Evolutionary conservation across 2,113 vertebrate species (phyloP), one percentile per base, ranked within the genome.

Genomic region (Eulemur rufifrons): DNA sequence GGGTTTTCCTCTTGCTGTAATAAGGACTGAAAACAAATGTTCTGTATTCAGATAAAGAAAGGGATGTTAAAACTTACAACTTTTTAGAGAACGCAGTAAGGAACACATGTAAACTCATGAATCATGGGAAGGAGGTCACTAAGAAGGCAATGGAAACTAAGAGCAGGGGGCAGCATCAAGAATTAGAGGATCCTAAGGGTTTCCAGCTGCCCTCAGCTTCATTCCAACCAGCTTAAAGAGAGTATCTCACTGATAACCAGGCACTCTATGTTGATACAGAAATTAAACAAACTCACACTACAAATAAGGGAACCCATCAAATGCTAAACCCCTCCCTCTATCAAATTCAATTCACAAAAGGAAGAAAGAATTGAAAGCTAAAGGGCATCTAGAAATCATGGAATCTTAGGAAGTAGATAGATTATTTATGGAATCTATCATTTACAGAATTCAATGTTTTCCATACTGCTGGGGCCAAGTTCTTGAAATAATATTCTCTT

Each of bases 231-330:
- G 56, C 54, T 90, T 76, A 81, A 81, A 90, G 15, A 84, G 63
- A 5, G 39, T n/a, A 52, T n/a, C 27, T 61, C 52, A 47, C 4
- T 81, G 50, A 90, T 61, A 71, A 76, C 29, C 23, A 81, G 47
- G 77, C 56, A 66, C 11, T 68, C 56, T 87, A n/a, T 74, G 13
- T 27, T 73, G 39, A 94, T 71, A 82, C 6, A 37, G 14, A 93
- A 93, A 88, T 86, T 92, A 91, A 73, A 78, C 71, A 94, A 90
- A 66, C 13, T 96, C 74, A 74, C 61, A 94, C 21, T 86, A 86
- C 52, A 92, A 91, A 86, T 45, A 73, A 91, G 29, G 13, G 12
- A n/a, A 66, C 50, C 29, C 20, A 89, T 50, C 15, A 87, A 54
- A 18, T 71, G 50, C 45, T 76, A 13, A 4, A 74, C 12, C 37